These are phyloP conservation scores for Tanytarsus gracilentus DNA, from an alignment of 2,888 invertebrate genomes.

Conservation along the genomic window DNA sequence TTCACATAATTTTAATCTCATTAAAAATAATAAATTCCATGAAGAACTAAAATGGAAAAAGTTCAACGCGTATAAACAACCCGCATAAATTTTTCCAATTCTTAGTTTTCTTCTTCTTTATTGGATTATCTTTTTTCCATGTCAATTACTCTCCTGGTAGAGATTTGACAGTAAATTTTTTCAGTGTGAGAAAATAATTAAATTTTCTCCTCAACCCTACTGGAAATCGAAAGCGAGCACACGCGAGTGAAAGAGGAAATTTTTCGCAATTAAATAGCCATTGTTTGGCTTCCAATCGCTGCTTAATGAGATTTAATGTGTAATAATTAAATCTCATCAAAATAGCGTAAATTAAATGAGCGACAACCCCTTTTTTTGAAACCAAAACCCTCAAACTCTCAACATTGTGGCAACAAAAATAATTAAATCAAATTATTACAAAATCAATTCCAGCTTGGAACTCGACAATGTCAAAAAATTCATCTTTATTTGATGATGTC, in stretches of 20 bases:
- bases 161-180: no score
- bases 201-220: constrained; percentile 1
- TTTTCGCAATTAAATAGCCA: constrained; percentile 12
- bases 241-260: neutral
- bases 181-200: constrained; percentile 17
- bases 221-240: neutral
- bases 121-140: no score
- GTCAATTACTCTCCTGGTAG: no score
- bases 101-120: no score
- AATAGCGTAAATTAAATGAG: constrained; percentile 7
- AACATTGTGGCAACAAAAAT: constrained; percentile 4
- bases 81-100: no score
- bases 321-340: constrained; percentile 28
- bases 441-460: neutral
- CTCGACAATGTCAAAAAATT: no score
- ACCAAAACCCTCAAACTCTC: constrained; percentile 7
- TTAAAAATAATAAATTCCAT: no score
- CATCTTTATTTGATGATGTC: no score
- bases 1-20: no score
- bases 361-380: neutral
- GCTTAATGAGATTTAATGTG: constrained; percentile 28
- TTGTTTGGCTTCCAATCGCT: constrained; percentile 2
- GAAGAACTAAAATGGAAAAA: no score
- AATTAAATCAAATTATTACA: constrained; percentile 15
- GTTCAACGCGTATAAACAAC: no score